Base-by-base conservation (phyloP, 2,888 invertebrate genomes). In the Erebia palarica region DNA sequence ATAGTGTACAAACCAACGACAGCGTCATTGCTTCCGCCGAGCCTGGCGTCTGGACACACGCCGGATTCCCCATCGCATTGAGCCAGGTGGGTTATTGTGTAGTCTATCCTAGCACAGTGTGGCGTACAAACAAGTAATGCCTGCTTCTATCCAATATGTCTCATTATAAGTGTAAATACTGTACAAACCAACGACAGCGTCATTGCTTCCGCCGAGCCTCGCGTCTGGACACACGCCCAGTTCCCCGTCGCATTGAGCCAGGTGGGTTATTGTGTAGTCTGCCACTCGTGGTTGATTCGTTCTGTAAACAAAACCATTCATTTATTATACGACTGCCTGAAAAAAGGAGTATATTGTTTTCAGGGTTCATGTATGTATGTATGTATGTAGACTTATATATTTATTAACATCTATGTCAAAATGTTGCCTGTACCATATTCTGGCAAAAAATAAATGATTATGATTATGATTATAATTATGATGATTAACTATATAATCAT, bases 181-280 rank as follows among this genome's bases (percentile, higher is more conserved):
- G 16, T 13, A 72, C 86, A 77, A 81, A 95, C 95, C 90, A 51
- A 97, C 86, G 5, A 94, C 91, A 0, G 95, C 96, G 82, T 98
- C 97, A 83, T 98, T 96, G 76, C 94, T 94, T 0, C 97, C 98
- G 0, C 97, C 97, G 13, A 98, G 94, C 59, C 96, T 93, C 75
- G 95, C 95, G 83, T 98, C 98, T 0, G 98, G 98, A 81, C 98
- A 98, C 7, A 97, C 97, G 0, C 98, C 98, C 51, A 94, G 94
- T 78, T 95, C 95, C 0, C 97, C 97, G 82, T 97, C 97, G 80
- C 97, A 97, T 86, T 97, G 96, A 0, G 97, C 95, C 68, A 96
- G 91, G 76, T 96, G 96, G 0, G 97, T 96, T 87, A 98, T 96
- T 81, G 96, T 96, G 87, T 98, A 98, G 89, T 98, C 98, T 13